Evolutionary conservation across 2,888 invertebrate genomes (phyloP), one percentile per base, ranked within the genome.

Genomic region (Podabrus alpinus): DNA sequence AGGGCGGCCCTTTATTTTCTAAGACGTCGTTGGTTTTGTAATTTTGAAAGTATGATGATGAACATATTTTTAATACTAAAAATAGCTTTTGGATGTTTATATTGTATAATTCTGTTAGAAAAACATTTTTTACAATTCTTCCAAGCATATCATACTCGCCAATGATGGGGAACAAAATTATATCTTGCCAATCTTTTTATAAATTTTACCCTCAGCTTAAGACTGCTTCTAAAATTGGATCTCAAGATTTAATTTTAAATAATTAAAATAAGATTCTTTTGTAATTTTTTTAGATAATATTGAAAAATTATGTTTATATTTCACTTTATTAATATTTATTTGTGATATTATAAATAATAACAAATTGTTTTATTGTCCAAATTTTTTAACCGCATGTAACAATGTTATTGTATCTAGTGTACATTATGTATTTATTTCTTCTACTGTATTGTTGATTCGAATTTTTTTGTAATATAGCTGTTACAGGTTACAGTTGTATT

Each of bases 401-500:
- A 71, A 19, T 61, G 45, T 62, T 72, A 71, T 74, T 78, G 74
- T 78, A 76, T 62, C 74, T 78, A 76, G 74, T 78, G 76, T 77
- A 77, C 71, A 77, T 78, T 77, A 66, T 78, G 84, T 86, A 86
- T 85, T 85, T 86, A 86, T 86, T 86, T 85, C 79, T 72, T 81
- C 83, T 29, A 29, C 29, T 85, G 85, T 84, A 82, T 81, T 82
- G 81, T 82, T 79, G 80, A 80, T 82, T 82, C 81, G 79, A 83
- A 83, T 83, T 84, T 81, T 82, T 86, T 86, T 87, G 86, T 86
- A 86, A 85, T 79, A 86, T 86, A 87, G 85, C 86, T 86, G 86
- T 87, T 87, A 86, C 85, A 85, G 86, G 86, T 87, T 87, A 86
- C 85, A 85, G 86, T 86, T 86, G 86, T 86, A 85, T 83, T 84